Evolutionary conservation across 2,113 vertebrate genomes (phyloP).

Genomic region (Macaca fascicularis): T2T-MFA8v1.1 NC_088378.1:108568001-108568500

Average conservation of each 20-base stretch:
- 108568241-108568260: background rate
- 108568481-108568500: background rate
- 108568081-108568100: background rate
- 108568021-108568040: background rate
- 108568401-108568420: fast-evolving
- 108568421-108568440: background rate
- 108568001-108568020: conserved; percentile 58
- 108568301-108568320: background rate
- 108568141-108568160: background rate
- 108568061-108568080: conserved; percentile 41
- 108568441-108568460: background rate
- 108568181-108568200: background rate
- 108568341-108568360: background rate
- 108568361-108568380: background rate
- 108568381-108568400: background rate
- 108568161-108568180: background rate
- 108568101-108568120: background rate
- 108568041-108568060: conserved; percentile 41
- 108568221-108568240: background rate
- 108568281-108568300: background rate
- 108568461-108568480: background rate
- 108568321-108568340: background rate
- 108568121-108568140: background rate
- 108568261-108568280: background rate
- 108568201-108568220: background rate